Percentiles rank a stretch among this genome's conserved stretches.
Evolutionary conservation across 2,113 vertebrate genomes (phyloP).

Genomic region (Condylura cristata): DNA sequence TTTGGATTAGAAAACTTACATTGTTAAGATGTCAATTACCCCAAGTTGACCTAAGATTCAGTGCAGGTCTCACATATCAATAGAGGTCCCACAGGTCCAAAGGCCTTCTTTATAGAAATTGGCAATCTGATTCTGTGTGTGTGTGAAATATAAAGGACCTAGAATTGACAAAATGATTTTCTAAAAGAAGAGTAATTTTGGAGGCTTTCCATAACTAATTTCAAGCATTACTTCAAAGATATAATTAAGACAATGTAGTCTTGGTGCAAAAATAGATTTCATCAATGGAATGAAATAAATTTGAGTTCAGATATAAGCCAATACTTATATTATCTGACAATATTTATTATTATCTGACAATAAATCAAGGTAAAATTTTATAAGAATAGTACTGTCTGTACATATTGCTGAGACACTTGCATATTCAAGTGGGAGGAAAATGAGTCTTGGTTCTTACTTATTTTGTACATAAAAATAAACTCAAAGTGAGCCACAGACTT

Average conservation of each 20-base stretch:
- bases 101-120: constrained; percentile 9
- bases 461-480: neutral
- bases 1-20: neutral
- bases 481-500: neutral
- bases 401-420: neutral
- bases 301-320: neutral
- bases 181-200: neutral
- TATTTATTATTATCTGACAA: no score
- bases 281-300: neutral
- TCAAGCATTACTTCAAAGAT: neutral
- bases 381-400: neutral
- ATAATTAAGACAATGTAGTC: neutral
- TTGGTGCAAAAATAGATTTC: neutral
- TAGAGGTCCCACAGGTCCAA: neutral
- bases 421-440: neutral
- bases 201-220: neutral
- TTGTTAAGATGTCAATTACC: neutral
- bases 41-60: neutral
- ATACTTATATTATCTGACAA: no score
- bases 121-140: neutral
- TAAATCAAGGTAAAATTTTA: neutral
- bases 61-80: neutral
- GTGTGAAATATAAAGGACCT: neutral
- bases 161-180: constrained; percentile 9
- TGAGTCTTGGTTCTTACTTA: neutral